Evolutionary conservation across 2,797 vertebrate genomes (phyloP).

Genomic region (Phrynocephalus forsythii): DNA sequence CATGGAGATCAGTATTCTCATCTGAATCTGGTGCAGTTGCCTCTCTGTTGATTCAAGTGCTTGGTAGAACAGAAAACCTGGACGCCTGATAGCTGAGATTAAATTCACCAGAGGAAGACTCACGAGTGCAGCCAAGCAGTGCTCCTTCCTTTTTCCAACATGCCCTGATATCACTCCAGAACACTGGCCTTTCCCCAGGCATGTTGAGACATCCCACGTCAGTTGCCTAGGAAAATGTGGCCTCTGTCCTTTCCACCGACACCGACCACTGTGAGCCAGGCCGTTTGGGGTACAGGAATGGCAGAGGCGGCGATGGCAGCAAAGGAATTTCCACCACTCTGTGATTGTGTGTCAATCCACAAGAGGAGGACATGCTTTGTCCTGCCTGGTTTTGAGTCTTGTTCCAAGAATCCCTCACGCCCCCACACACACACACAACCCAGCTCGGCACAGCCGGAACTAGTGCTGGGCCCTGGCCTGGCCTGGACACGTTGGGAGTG

Average conservation of each 20-base stretch:
- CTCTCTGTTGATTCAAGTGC: conserved; percentile 2
- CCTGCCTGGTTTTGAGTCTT: not conserved
- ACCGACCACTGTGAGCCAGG: conserved; percentile 26
- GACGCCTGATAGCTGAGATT: not conserved
- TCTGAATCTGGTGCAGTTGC: not conserved
- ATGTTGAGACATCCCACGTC: not conserved
- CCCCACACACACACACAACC: not conserved
- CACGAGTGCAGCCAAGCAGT: not conserved
- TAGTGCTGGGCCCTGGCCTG: not conserved
- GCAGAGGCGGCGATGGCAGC: not conserved
- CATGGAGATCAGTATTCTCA: not conserved
- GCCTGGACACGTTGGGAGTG: not conserved
- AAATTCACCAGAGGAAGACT: not conserved
- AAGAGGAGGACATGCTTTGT: not conserved
- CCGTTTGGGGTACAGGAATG: not conserved
- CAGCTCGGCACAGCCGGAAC: conserved; percentile 20
- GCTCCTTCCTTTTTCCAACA: not conserved
- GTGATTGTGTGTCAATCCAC: no score
- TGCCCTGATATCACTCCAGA: not conserved
- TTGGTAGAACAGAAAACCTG: conserved; percentile 13
- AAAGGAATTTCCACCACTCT: not conserved
- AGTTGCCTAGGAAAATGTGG: conserved; percentile 7
- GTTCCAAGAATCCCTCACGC: not conserved
- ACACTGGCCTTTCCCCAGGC: not conserved
- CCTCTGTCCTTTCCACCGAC: conserved; percentile 1